Base-by-base conservation (phyloP, 2,888 invertebrate genomes). In the Nephrotoma appendiculata region DNA sequence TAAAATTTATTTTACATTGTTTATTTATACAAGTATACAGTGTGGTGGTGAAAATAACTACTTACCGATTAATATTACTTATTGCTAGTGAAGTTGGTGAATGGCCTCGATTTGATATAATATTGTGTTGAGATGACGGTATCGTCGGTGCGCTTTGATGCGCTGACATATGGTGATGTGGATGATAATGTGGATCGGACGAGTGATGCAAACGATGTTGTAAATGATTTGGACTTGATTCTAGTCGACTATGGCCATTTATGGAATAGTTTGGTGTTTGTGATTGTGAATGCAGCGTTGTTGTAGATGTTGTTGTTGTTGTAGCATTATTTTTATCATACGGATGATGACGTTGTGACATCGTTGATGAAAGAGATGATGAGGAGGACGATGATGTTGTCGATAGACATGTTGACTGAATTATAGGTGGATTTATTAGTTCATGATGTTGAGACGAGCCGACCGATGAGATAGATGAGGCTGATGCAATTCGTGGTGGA, bases 61-160 rank as follows among this genome's bases (percentile, higher is more conserved):
- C 92, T 92, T 88, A 94, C 94, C 94, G 94, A 91, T 94, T 95
- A 90, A 94, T 94, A 86, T 57, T 86, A 52, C 42, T 86, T 86
- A 86, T 44, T 57, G 93, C 92, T 44, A 85, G n/a, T 86, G 87
- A 71, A 19, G 71, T 71, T 19, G 88, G 88, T 42, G 88, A 87
- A 87, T 88, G 88, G 48, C 87, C 87, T 86, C 88, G 88, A 86
- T 87, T 71, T 92, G 92, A 88, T 87, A 88, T 83, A 31, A 31
- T 31, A 89, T 42, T 84, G 87, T 41, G 89, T 88, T 15, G 89
- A 88, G 86, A 88, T 88, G n/a, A 87, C 87, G n/a, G 88, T 87
- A 86, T 87, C 88, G 88, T 88, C 44, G 19, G 41, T 7, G 19
- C 31, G 9, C 31, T 31, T 11, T 84, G 84, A 84, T 84, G 84